Percentiles rank a stretch among this genome's conserved stretches.
phyloP scores from a whole-genome alignment of 92 coral and sea anemone genomes.

The Paramuricea clavata region DNA sequence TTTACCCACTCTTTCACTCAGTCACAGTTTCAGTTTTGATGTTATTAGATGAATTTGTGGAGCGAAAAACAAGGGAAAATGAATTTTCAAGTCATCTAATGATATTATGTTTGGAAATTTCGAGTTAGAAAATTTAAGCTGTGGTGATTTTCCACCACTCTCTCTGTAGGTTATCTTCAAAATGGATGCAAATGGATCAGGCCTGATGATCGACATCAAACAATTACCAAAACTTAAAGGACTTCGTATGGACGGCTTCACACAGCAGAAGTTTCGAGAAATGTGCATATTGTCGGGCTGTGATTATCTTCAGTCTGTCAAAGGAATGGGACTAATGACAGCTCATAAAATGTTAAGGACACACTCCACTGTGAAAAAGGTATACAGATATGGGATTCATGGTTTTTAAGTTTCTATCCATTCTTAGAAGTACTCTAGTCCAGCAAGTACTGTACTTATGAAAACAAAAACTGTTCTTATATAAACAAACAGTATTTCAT shows the following conservation, averaged over 20 bases:
- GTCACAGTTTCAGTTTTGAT: no score
- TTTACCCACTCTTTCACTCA: no score
- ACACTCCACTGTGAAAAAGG: conserved; percentile 85
- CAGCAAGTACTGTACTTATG: no score
- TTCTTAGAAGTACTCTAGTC: no score
- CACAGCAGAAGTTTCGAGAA: conserved; percentile 90
- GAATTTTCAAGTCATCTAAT: no score
- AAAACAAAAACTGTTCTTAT: no score
- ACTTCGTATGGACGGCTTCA: conserved; percentile 88
- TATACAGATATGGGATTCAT: conserved; percentile 15
- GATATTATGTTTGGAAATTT: no score
- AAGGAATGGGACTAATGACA: conserved; percentile 91
- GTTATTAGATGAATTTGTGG: no score
- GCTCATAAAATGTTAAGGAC: conserved; percentile 87
- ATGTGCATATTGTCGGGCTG: conserved; percentile 99
- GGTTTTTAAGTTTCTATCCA: no score
- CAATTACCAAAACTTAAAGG: conserved; percentile 83
- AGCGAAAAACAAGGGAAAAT: no score
- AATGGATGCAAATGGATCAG: conserved; percentile 94
- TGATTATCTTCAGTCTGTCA: conserved; percentile 93
- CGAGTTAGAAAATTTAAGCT: background rate
- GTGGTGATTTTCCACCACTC: background rate
- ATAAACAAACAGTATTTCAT: no score
- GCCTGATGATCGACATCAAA: conserved; percentile 77
- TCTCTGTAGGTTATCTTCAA: conserved; percentile 85